Base-by-base conservation (phyloP, 2,888 invertebrate species). In the Dexiosoma caninum region DNA sequence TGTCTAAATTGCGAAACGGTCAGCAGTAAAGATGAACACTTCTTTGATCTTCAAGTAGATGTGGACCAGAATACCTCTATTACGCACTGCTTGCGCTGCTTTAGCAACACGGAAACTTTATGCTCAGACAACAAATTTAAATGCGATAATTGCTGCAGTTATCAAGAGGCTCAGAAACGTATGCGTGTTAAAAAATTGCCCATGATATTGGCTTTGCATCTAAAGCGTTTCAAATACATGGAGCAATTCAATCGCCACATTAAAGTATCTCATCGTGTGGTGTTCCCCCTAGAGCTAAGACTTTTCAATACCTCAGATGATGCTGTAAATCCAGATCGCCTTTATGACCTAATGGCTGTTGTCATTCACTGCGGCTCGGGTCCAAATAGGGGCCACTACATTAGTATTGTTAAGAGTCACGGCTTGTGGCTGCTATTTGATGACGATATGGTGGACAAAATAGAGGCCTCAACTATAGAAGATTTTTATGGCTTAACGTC, bases 401-500 rank as follows among this genome's bases (percentile, higher is more conserved):
- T 99, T 91, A 98, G 98, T 91, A 98, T 99, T 90, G 99, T 99
- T 75, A 99, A 99, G 92, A 98, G 98, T 90, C 98, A 99, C 91
- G 98, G 98, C 71, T 97, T 99, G 91, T 99, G 99, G 99, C 92
- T 99, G 84, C 93, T 99, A 5, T 99, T 99, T 91, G 99, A 99
- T 91, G 99, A 99, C 91, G 99, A 99, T 89, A 98, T 99, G 95
- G 99, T 99, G 83, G 99, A 99, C 92, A 99, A 99, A 95, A 99
- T 99, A 88, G 99, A 99, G 90, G 97, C 98, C 69, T 97, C 98
- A 76, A 95, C 89, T 85, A 98, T 99, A 91, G 99, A 99, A 93
- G 99, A 99, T 91, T 99, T 99, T 91, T 99, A 98, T 91, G 99
- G 99, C 88, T 94, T 99, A 88, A 98, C 99, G 75, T 97, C 98